A percentile compares a stretch with the other conserved stretches of the same genome.
phyloP scores from a whole-genome alignment of 2,888 invertebrate species.

The Amorpha juglandis region DNA sequence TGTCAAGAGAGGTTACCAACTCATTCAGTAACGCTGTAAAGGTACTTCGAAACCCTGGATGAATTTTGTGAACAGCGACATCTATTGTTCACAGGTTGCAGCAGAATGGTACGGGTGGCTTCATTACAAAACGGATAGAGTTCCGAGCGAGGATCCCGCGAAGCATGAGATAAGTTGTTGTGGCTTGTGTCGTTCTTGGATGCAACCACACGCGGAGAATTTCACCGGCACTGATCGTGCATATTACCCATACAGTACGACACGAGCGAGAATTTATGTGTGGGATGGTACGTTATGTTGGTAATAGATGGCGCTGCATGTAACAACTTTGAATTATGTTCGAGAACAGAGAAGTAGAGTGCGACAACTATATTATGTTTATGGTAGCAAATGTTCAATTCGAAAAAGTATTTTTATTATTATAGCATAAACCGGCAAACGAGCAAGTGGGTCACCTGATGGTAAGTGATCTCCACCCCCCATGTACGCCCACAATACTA shows the following conservation, averaged over 20 bases:
- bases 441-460: no score
- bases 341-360: no score
- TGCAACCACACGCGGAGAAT: conserved; percentile 61
- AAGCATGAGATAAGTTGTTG: conserved; percentile 56
- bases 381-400: no score
- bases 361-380: no score
- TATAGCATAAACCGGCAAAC: no score
- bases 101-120: conserved; percentile 99
- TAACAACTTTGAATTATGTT: neutral
- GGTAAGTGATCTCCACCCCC: no score
- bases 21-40: neutral
- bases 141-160: conserved; percentile 62
- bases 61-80: neutral
- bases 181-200: conserved; percentile 54
- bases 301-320: neutral
- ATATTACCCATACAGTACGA: conserved; percentile 65
- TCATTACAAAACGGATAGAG: conserved; percentile 91
- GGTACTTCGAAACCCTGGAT: no score
- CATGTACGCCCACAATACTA: no score
- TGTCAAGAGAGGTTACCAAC: neutral
- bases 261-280: conserved; percentile 41
- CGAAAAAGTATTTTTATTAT: no score
- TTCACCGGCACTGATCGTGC: conserved; percentile 54
- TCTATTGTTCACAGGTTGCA: conserved; percentile 86
- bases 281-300: conserved; percentile 65